phyloP scores from a whole-genome alignment of 2,888 invertebrate species.

The Acanthopleura granulata region DNA sequence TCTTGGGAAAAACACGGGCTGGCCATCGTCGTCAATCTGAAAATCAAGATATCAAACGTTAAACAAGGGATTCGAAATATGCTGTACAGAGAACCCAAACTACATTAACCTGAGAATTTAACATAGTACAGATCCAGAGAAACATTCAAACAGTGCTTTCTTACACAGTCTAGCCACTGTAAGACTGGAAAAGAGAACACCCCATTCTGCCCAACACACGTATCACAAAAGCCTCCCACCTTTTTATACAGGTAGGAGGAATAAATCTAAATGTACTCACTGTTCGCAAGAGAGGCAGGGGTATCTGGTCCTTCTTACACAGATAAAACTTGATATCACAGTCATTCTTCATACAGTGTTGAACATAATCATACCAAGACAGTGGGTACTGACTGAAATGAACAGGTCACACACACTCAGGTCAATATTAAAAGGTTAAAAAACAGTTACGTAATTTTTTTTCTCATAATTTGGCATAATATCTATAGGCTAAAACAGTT shows the following conservation, averaged over 20 bases:
- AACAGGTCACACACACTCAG: no score
- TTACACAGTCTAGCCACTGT: no score
- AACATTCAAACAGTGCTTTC: no score
- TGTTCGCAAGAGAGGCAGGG: slow-evolving; percentile 81
- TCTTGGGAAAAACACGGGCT: slow-evolving; percentile 63
- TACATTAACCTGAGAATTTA: no score
- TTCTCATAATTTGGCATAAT: no score
- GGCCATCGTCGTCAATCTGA: slow-evolving; percentile 63
- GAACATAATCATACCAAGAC: slow-evolving; percentile 92
- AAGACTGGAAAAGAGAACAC: no score
- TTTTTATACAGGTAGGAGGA: background rate
- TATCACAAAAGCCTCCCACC: background rate
- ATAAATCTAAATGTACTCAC: slow-evolving; percentile 70
- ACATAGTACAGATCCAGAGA: no score
- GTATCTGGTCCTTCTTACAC: slow-evolving; percentile 76
- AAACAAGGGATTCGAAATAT: background rate
- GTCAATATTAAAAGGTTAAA: no score
- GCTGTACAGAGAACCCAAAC: no score
- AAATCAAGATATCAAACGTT: slow-evolving; percentile 17
- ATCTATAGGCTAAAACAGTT: no score
- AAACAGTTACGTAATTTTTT: no score
- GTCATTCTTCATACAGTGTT: slow-evolving; percentile 92
- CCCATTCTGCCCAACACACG: no score
- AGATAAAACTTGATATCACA: slow-evolving; percentile 78
- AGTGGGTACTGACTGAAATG: slow-evolving; percentile 78